phyloP scores from a whole-genome alignment of 2,797 vertebrate species.

The Channa striata region DNA sequence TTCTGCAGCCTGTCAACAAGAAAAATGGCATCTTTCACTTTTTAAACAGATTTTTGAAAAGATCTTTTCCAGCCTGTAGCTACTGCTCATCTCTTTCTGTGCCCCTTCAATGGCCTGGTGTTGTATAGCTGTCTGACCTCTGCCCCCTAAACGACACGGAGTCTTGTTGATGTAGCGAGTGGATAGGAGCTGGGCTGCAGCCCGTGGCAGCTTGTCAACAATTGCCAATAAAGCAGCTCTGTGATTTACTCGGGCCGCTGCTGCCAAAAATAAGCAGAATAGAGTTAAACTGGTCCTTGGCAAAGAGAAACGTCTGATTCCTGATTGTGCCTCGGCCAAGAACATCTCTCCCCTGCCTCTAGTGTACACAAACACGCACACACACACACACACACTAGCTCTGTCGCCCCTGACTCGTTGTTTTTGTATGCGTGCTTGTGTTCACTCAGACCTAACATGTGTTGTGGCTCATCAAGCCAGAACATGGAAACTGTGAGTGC shows the following conservation, averaged over 20 bases:
- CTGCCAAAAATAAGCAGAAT: slow-evolving; percentile 80
- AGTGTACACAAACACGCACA: slow-evolving; percentile 69
- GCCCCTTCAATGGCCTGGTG: slow-evolving; percentile 21
- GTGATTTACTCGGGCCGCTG: slow-evolving; percentile 66
- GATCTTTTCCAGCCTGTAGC: slow-evolving; percentile 27
- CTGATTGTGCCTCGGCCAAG: slow-evolving; percentile 76
- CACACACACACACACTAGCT: slow-evolving; percentile 44
- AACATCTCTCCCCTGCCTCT: slow-evolving; percentile 76
- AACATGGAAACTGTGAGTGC: slow-evolving; percentile 84
- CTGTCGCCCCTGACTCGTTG: slow-evolving; percentile 43
- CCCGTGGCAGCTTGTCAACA: slow-evolving; percentile 45
- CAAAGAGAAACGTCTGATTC: slow-evolving; percentile 77
- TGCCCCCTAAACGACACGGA: slow-evolving; percentile 38
- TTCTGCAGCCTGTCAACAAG: slow-evolving; percentile 31
- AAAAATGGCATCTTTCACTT: slow-evolving; percentile 41
- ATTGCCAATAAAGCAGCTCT: slow-evolving; percentile 62
- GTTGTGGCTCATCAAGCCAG: slow-evolving; percentile 82
- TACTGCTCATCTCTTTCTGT: slow-evolving; percentile 23
- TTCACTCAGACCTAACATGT: slow-evolving; percentile 76
- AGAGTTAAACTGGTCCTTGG: slow-evolving; percentile 82
- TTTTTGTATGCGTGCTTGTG: slow-evolving; percentile 44
- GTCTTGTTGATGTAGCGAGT: slow-evolving; percentile 51
- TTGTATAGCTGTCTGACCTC: slow-evolving; percentile 34
- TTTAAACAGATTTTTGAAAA: slow-evolving; percentile 33
- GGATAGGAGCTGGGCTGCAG: slow-evolving; percentile 43